Base-by-base conservation (phyloP, 2,113 vertebrate genomes). In the Podocnemis expansa region DNA sequence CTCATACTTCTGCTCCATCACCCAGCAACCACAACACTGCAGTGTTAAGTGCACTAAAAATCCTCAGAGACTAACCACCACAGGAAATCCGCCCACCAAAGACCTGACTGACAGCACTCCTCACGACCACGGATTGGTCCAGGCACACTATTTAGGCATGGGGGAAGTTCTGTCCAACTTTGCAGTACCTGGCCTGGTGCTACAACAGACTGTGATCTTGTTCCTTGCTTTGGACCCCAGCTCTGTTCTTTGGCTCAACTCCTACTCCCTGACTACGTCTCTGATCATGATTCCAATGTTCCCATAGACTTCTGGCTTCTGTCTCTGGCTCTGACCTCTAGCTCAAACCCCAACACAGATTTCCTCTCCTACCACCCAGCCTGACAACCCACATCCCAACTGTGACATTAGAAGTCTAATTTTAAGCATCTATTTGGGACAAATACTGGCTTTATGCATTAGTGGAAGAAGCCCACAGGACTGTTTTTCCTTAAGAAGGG, bases 391-490 rank as follows among this genome's bases (percentile, higher is more conserved):
- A 70, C 63, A 38, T 70, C 63, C n/a, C 19, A 21, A 22, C 5
- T 5, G 38, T 3, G 16, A 70, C 8, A 58, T 27, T 29, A 58
- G 56, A 8, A 58, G 56, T 25, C 56, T 70, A 19, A 4, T 4
- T 43, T 67, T 11, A 1, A 0, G 49, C 83, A 9, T 0, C 0
- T 0, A 41, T 70, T 76, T 8, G 70, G 10, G 63, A 10, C 24
- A 41, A 89, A 11, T n/a, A 58, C 17, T 1, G 1, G 2, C 13
- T 3, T 22, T 0, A 9, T 6, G 27, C 19, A 67, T 41, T 67
- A 27, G 29, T 45, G 17, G 13, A 25, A 67, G 24, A 89, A 4
- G 22, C 2, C 67, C 27, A 3, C 2, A 14, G 19, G 45, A 27
- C 22, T n/a, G 52, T 14, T 25, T 9, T 9, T 9, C 63, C 14